Conservation (phyloP, 2,888 invertebrate genomes). For the Amphimallon solstitiale region DNA sequence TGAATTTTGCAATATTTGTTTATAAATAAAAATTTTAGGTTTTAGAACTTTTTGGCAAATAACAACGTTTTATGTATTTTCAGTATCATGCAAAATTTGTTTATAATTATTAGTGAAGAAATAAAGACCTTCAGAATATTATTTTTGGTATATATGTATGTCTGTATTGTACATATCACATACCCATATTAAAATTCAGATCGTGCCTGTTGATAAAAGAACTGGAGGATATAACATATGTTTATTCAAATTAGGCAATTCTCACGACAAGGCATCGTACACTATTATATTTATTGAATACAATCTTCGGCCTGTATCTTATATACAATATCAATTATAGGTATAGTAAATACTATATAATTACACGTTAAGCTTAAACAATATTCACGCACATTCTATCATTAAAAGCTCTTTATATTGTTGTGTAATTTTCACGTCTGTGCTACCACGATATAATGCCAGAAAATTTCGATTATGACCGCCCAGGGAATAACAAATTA, state of each 20-base stretch:
- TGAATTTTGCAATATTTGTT: no score
- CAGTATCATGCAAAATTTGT: no score
- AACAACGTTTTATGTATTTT: no score
- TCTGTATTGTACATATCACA: not conserved
- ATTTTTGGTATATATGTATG: no score
- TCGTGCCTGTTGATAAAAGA: conserved; percentile 8
- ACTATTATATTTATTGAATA: conserved; percentile 27
- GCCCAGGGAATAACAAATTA: no score
- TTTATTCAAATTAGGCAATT: conserved; percentile 31
- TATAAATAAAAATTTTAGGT: no score
- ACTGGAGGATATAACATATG: conserved; percentile 23
- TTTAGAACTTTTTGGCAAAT: no score
- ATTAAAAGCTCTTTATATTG: conserved; percentile 9
- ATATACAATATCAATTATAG: conserved; percentile 16
- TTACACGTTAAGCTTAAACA: conserved; percentile 12
- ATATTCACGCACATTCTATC: not conserved
- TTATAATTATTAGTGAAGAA: no score
- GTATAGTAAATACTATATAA: conserved; percentile 17
- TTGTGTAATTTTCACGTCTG: conserved; percentile 13
- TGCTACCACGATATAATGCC: not conserved
- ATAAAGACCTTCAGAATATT: no score
- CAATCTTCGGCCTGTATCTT: conserved; percentile 13
- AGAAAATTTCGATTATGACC: not conserved
- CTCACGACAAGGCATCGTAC: conserved; percentile 16
- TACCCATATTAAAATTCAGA: not conserved